Evolutionary conservation across 2,113 vertebrate genomes (phyloP).

Genomic region (Pachypanchax playfairii): DNA sequence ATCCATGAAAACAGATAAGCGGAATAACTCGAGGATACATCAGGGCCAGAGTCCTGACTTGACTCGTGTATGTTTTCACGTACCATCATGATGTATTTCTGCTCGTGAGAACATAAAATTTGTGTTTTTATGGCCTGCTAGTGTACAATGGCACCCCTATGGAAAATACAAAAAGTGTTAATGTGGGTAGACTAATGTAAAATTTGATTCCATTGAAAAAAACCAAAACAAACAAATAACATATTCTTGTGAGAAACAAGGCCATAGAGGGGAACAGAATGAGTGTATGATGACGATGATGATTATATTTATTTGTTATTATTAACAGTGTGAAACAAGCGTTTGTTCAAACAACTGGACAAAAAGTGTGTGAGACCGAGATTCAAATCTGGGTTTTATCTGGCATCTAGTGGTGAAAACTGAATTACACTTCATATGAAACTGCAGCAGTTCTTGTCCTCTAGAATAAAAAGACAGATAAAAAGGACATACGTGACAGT

Average conservation of each 20-base stretch:
- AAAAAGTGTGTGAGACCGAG: not conserved
- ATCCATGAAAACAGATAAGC: slow-evolving; percentile 47
- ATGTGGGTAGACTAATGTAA: slow-evolving; percentile 50
- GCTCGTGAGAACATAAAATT: slow-evolving; percentile 33
- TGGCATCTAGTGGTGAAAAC: slow-evolving; percentile 69
- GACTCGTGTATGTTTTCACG: slow-evolving; percentile 25
- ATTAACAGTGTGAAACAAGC: too few relatives aligned
- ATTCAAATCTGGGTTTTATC: slow-evolving; percentile 33
- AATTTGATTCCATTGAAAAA: slow-evolving; percentile 47
- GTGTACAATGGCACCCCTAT: slow-evolving; percentile 60
- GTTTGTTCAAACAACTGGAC: not conserved
- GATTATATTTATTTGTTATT: too few relatives aligned
- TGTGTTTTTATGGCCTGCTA: slow-evolving; percentile 19
- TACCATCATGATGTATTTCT: slow-evolving; percentile 19
- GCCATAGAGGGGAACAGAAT: slow-evolving; percentile 1
- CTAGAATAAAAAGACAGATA: not conserved
- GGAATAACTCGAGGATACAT: slow-evolving; percentile 55
- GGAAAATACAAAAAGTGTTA: slow-evolving; percentile 61
- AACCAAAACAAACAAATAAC: slow-evolving; percentile 6
- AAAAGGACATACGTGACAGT: too few relatives aligned
- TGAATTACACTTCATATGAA: not conserved
- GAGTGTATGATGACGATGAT: too few relatives aligned
- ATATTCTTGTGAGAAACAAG: slow-evolving; percentile 60
- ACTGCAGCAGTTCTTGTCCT: not conserved
- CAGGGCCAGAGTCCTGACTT: slow-evolving; percentile 27